These are phyloP conservation scores for Mylabris phalerata DNA, from an alignment of 1,140 invertebrate species.

Conservation along the genomic window DNA sequence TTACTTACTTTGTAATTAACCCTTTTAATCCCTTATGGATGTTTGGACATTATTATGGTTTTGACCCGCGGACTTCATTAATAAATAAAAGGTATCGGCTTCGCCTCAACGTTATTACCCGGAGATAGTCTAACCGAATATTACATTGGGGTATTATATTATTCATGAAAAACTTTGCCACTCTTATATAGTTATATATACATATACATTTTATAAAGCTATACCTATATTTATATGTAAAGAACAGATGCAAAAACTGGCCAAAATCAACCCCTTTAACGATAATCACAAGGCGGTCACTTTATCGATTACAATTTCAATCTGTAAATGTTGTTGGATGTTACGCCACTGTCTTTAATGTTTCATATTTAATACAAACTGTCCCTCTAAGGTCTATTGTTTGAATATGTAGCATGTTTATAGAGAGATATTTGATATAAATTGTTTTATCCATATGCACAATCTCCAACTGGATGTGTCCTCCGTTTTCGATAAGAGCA, in stretches of 20 bases:
- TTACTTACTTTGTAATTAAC: conserved; percentile 24
- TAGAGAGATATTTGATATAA: too few species aligned
- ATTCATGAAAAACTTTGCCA: conserved; percentile 17
- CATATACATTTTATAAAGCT: background rate
- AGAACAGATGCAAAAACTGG: too few species aligned
- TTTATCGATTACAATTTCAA: too few species aligned
- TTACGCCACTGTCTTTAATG: too few species aligned
- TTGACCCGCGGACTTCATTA: conserved; percentile 15
- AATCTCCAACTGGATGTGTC: background rate
- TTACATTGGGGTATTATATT: conserved; percentile 17
- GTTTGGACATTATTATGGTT: conserved; percentile 19
- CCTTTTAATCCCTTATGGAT: conserved; percentile 25
- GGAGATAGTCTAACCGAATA: conserved; percentile 12
- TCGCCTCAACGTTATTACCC: conserved; percentile 11
- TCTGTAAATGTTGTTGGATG: too few species aligned
- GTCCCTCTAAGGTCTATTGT: too few species aligned
- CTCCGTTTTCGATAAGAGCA: conserved; percentile 17
- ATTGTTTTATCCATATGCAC: background rate
- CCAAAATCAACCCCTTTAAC: too few species aligned
- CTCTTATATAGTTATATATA: conserved; percentile 5
- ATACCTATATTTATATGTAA: too few species aligned
- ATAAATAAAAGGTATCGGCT: conserved; percentile 16
- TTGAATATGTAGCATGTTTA: too few species aligned
- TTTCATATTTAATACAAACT: too few species aligned
- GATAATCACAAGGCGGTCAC: too few species aligned